Evolutionary conservation across 2,797 vertebrate species (phyloP).

Genomic region (Anabas testudineus): DNA sequence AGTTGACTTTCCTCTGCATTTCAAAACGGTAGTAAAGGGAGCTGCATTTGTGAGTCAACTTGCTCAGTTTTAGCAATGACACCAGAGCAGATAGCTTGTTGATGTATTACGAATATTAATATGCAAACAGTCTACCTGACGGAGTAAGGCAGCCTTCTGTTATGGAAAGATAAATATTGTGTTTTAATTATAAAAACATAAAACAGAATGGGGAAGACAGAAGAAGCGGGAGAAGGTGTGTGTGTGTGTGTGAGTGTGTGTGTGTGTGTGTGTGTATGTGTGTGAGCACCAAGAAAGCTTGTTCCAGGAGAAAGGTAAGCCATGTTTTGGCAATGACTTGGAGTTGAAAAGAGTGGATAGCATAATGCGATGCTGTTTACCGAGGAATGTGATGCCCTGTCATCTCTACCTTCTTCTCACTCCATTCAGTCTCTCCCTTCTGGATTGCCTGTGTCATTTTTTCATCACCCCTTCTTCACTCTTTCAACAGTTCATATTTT

Average conservation of each 20-base stretch:
- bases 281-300: slow-evolving; percentile 63
- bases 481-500: slow-evolving; percentile 55
- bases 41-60: slow-evolving; percentile 64
- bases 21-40: slow-evolving; percentile 30
- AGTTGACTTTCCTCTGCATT: slow-evolving; percentile 37
- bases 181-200: slow-evolving; percentile 92
- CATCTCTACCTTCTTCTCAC: slow-evolving; percentile 62
- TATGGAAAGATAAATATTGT: slow-evolving; percentile 90
- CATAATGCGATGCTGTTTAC: slow-evolving; percentile 79
- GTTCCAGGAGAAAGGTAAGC: slow-evolving; percentile 81
- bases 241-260: slow-evolving; percentile 21
- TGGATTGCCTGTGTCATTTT: slow-evolving; percentile 64
- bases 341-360: slow-evolving; percentile 81
- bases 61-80: slow-evolving; percentile 77
- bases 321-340: slow-evolving; percentile 81
- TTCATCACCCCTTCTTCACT: slow-evolving; percentile 63
- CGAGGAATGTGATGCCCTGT: slow-evolving; percentile 77
- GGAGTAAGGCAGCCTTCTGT: slow-evolving; percentile 88
- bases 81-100: slow-evolving; percentile 84
- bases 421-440: slow-evolving; percentile 58
- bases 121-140: slow-evolving; percentile 88
- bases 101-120: slow-evolving; percentile 89
- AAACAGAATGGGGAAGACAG: slow-evolving; percentile 82
- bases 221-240: slow-evolving; percentile 59
- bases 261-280: slow-evolving; percentile 28